Conservation (phyloP, 2,113 vertebrate species). For the Rhinogobius similis region DNA sequence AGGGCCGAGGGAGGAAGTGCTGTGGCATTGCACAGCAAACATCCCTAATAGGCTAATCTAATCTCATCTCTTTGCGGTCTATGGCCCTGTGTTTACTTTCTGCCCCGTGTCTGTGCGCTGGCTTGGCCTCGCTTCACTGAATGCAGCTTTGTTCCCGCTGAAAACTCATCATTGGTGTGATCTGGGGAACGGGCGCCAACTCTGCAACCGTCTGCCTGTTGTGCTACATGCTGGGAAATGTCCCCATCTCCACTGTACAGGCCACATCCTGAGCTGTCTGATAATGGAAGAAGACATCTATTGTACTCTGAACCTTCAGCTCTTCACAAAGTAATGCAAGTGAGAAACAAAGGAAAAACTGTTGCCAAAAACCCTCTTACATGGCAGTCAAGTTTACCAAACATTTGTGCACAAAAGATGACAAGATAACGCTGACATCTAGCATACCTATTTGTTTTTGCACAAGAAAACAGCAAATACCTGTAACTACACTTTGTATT, state of each 20-base stretch:
- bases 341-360: background rate
- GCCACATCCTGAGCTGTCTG: constrained; percentile 6
- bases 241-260: constrained; percentile 5
- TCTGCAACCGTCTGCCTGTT: constrained; percentile 39
- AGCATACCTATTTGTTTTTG: no score
- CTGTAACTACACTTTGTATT: background rate
- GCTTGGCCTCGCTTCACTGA: constrained; percentile 56
- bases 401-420: no score
- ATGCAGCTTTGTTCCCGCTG: constrained; percentile 61
- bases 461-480: background rate
- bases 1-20: constrained; percentile 53
- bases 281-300: background rate
- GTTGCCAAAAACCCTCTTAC: background rate
- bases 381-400: background rate
- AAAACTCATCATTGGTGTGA: constrained; percentile 60
- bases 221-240: constrained; percentile 34
- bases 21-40: constrained; percentile 70
- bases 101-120: constrained; percentile 65
- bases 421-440: no score
- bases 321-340: background rate
- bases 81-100: constrained; percentile 71
- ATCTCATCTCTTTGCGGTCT: constrained; percentile 73
- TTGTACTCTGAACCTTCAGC: background rate
- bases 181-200: constrained; percentile 53
- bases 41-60: constrained; percentile 75